Evolutionary conservation across 2,888 invertebrate genomes (phyloP).

Genomic region (Hybos culiciformis): DNA sequence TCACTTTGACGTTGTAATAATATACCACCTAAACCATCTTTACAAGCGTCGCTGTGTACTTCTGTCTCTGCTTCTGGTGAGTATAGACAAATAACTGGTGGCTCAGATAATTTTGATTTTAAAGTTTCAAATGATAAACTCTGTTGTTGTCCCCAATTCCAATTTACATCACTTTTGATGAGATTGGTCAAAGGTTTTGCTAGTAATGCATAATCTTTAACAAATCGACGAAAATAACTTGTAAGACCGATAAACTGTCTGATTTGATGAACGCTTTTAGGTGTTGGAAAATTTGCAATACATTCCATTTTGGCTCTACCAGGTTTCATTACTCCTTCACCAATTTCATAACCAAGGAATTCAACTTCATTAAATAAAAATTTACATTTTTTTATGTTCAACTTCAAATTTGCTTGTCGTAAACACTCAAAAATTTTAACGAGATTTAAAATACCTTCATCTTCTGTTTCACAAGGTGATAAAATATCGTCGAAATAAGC

Average conservation of each 20-base stretch:
- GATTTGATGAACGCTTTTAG: constrained; percentile 18
- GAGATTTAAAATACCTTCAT: not conserved
- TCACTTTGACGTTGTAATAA: constrained; percentile 8
- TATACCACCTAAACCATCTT: constrained; percentile 8
- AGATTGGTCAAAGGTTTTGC: constrained; percentile 20
- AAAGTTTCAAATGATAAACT: not conserved
- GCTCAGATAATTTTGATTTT: constrained; percentile 5
- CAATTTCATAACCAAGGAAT: not conserved
- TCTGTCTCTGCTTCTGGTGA: constrained; percentile 8
- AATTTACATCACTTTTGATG: not conserved
- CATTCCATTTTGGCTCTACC: constrained; percentile 18
- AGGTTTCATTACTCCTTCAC: not conserved
- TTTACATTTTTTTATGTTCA: not conserved
- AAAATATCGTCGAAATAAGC: constrained; percentile 19
- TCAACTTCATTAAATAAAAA: not conserved
- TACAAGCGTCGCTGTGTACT: constrained; percentile 10
- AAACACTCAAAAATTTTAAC: not conserved
- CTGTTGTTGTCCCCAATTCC: not conserved
- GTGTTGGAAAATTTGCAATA: constrained; percentile 20
- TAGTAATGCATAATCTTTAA: constrained; percentile 20
- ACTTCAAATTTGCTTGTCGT: not conserved
- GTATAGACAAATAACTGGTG: constrained; percentile 6
- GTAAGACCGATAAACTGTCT: constrained; percentile 25
- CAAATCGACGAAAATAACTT: constrained; percentile 26
- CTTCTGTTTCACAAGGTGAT: constrained; percentile 11